Evolutionary conservation across 2,797 vertebrate species (phyloP), one percentile per base, ranked within the genome.

Genomic region (Melopsittacus undulatus): DNA sequence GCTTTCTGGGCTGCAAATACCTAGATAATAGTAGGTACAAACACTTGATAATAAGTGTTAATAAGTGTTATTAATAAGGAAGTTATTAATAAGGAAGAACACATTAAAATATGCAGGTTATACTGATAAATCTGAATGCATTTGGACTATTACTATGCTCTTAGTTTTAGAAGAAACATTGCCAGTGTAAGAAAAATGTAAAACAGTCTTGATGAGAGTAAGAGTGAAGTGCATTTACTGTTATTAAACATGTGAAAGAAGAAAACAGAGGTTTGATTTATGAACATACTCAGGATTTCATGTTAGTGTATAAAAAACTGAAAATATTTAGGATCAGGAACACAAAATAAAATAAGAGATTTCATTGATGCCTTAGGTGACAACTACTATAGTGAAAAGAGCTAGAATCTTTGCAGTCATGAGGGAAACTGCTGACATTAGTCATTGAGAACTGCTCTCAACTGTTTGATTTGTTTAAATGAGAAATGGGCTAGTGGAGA

Each of bases 191-290:
- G 16, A 75, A 61, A 54, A 81, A 48, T 19, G 7, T 42, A 48
- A 68, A 78, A 72, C 36, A 38, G 54, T 29, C 26, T 78, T 80
- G 80, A 92, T 64, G 72, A 94, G 64, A 77, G 27, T 36, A 82
- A 42, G 38, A 14, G 7, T 72, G 89, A 91, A 27, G 11, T 87
- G 68, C 78, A 81, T 79, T 52, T 88, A 87, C 49, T 79, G 29
- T 45, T 57, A 51, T 77, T 93, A 59, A 62, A 85, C 36, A 77
- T 7, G 9, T 92, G 61, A 54, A 89, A 94, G 67, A 75, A 52
- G 21, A 86, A 97, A 90, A 88, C 26, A 32, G 36, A 84, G 27
- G 45, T 68, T 70, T 95, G 46, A 72, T 90, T 90, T 88, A 78
- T 72, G 83, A 82, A 85, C 10, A 56, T 90, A 19, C 18, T 81